A percentile compares a stretch with the other conserved stretches of the same genome.
phyloP scores from a whole-genome alignment of 2,797 vertebrate species.

The Jordanella pulchra region DNA sequence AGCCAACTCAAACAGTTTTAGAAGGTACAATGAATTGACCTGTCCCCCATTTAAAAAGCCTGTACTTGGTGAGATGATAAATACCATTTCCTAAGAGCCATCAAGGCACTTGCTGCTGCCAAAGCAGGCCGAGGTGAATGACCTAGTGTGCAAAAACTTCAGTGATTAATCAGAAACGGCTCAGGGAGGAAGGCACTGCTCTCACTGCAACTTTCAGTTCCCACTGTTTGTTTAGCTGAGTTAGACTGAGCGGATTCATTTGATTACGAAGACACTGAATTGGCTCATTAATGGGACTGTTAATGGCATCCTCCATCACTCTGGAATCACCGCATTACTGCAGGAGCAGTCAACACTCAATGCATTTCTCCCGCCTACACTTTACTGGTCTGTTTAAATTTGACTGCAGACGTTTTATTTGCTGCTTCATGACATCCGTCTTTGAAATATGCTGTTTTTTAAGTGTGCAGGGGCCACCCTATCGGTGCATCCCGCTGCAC shows the following conservation, averaged over 20 bases:
- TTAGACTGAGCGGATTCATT: slow-evolving; percentile 57
- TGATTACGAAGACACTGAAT: slow-evolving; percentile 65
- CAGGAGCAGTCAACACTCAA: slow-evolving; percentile 60
- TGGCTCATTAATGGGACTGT: slow-evolving; percentile 73
- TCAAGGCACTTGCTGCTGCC: slow-evolving; percentile 61
- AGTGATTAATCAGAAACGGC: slow-evolving; percentile 65
- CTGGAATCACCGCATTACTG: slow-evolving; percentile 64
- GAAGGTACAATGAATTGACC: slow-evolving; percentile 69
- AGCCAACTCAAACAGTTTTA: slow-evolving; percentile 78
- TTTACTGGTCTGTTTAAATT: slow-evolving; percentile 79
- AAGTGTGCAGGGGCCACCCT: slow-evolving; percentile 40
- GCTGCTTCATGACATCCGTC: slow-evolving; percentile 61
- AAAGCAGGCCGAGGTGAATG: slow-evolving; percentile 68
- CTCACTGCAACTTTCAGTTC: slow-evolving; percentile 62
- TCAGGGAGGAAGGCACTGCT: slow-evolving; percentile 48
- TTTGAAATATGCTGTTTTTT: slow-evolving; percentile 57
- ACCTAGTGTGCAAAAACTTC: slow-evolving; percentile 65
- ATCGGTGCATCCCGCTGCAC: slow-evolving; percentile 33
- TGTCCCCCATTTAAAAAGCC: slow-evolving; percentile 62
- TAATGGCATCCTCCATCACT: slow-evolving; percentile 75
- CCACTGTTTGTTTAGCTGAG: slow-evolving; percentile 67
- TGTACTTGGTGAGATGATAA: slow-evolving; percentile 68
- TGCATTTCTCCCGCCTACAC: slow-evolving; percentile 62
- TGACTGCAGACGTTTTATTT: slow-evolving; percentile 76
- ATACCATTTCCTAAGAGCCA: slow-evolving; percentile 68